Evolutionary conservation across 2,888 invertebrate species (phyloP), one percentile per base, ranked within the genome.

Genomic region (Leptodirus hochenwartii): DNA sequence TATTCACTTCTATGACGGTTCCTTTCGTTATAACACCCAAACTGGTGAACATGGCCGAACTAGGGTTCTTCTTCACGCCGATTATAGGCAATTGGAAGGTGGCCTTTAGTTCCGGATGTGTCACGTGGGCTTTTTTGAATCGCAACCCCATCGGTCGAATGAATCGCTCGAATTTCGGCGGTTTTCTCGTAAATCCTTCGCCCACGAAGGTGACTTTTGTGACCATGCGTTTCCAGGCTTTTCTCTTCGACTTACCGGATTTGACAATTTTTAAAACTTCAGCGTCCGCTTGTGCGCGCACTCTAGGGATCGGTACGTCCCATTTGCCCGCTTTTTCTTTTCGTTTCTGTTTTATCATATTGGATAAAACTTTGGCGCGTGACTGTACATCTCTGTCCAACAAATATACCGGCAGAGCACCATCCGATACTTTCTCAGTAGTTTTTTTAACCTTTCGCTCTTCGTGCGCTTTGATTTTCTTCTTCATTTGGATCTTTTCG

Each of bases 281-380:
- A 0, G 88, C 77, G 46, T 98, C 96, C 2, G 91, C 82, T 44
- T 96, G 88, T 1, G 93, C 93, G 46, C 80, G 69, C 0, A 99
- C 96, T 69, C 96, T 96, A 0, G 98, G 98, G 48, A 98, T 80
- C 0, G 98, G 98, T 0, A 98, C 98, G 47, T 96, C 91, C 95
- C 96, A 98, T 67, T 98, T 99, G 1, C 96, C 96, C 31, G 93
- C 95, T 49, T 99, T 98, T 52, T 99, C 98, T 57, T 98, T 98
- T 1, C 98, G 69, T 56, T 99, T 98, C 56, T 99, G 96, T 58
- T 98, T 98, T 37, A 98, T 91, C 85, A 95, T 95, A 53, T 96
- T 98, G 0, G 95, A 95, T 1, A 98, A 62, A 13, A 96, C 82
- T 58, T 96, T 98, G 2, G 95, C 91, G 25, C 85, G 66, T 2